Percentiles rank a stretch among this genome's conserved stretches.
phyloP scores from a whole-genome alignment of 2,888 invertebrate genomes.

The Folsomia manolachei region DNA sequence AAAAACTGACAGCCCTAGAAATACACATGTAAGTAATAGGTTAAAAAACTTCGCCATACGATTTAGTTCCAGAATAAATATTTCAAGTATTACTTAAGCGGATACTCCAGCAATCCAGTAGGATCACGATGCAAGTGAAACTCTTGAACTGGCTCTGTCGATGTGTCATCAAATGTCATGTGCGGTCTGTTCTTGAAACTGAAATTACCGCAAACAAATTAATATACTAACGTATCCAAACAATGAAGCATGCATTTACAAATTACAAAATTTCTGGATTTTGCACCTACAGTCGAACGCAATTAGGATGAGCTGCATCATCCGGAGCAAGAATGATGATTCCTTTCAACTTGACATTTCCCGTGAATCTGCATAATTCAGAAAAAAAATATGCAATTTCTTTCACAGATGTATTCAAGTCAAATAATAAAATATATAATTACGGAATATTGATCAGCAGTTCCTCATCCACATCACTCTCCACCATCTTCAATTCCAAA shows the following conservation, averaged over 20 bases:
- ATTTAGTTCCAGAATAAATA: conserved; percentile 6
- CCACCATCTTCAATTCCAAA: conserved; percentile 86
- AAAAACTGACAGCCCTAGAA: conserved; percentile 83
- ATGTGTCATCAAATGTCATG: conserved; percentile 91
- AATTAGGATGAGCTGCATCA: conserved; percentile 77
- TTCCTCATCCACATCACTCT: conserved; percentile 95
- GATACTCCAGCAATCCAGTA: conserved; percentile 79
- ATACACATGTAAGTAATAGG: conserved; percentile 1
- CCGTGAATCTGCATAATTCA: conserved; percentile 69
- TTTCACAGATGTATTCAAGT: background rate
- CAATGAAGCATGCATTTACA: background rate
- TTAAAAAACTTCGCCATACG: conserved; percentile 52
- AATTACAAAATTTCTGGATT: background rate
- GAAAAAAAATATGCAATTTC: conserved; percentile 4
- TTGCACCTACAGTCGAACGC: conserved; percentile 75
- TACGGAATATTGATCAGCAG: conserved; percentile 91
- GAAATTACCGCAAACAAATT: conserved; percentile 32
- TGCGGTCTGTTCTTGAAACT: conserved; percentile 89
- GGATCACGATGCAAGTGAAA: conserved; percentile 80
- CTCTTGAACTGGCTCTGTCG: conserved; percentile 75
- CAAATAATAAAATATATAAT: conserved; percentile 38
- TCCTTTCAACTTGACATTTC: conserved; percentile 91
- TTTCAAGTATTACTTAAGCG: conserved; percentile 70
- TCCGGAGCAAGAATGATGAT: conserved; percentile 88
- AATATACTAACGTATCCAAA: conserved; percentile 34